phyloP scores from a whole-genome alignment of 2,888 invertebrate species.

The Ennomos quercinarius region DNA sequence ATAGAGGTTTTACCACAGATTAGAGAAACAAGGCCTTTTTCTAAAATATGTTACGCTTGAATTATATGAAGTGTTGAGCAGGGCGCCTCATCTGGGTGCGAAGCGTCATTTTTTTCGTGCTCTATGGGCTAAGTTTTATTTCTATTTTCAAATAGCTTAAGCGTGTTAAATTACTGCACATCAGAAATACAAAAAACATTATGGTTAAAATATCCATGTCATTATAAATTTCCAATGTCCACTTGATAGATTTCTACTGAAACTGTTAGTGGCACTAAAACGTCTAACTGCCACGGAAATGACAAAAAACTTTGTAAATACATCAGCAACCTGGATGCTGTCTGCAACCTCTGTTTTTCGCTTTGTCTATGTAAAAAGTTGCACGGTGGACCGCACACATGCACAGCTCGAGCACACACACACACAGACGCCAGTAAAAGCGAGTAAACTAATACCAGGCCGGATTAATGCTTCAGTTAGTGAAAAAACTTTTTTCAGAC shows the following conservation, averaged over 20 bases:
- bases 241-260: no score
- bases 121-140: background rate
- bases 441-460: slow-evolving; percentile 85
- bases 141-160: background rate
- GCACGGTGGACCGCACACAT: slow-evolving; percentile 74
- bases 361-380: slow-evolving; percentile 77
- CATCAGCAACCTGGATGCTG: slow-evolving; percentile 17
- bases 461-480: slow-evolving; percentile 86
- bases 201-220: no score
- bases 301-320: background rate
- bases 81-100: no score
- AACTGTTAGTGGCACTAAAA: no score
- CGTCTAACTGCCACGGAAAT: no score
- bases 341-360: slow-evolving; percentile 58
- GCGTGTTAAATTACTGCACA: background rate
- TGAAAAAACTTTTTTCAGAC: slow-evolving; percentile 86
- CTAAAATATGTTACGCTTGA: no score
- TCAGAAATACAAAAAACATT: background rate
- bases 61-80: no score
- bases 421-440: slow-evolving; percentile 74
- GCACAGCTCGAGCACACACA: slow-evolving; percentile 55
- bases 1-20: no score
- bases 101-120: no score
- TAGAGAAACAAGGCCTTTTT: no score
- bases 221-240: no score